These are phyloP conservation scores for Euschistus heros DNA, from an alignment of 1,140 invertebrate species.

Conservation along the genomic window DNA sequence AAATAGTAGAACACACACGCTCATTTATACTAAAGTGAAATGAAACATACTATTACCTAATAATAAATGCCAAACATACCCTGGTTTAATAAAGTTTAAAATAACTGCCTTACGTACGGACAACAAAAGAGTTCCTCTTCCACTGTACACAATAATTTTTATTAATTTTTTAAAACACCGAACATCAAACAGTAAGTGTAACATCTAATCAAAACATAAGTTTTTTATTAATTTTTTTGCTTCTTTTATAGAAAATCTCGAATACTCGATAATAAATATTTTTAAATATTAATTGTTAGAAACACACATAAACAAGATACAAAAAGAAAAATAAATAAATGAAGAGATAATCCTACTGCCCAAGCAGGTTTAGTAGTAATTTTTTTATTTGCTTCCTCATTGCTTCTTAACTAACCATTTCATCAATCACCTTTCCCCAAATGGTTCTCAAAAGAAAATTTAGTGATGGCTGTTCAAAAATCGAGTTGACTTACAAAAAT, in stretches of 20 bases:
- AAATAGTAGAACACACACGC: too few relatives aligned
- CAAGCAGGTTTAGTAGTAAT: conserved; percentile 7
- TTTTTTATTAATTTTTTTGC: conserved; percentile 19
- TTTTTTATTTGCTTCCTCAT: not conserved
- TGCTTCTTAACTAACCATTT: too few relatives aligned
- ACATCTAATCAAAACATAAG: conserved; percentile 16
- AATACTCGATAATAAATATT: not conserved
- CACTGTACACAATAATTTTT: conserved; percentile 18
- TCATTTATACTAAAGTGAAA: too few relatives aligned
- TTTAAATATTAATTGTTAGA: not conserved
- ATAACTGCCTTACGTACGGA: too few relatives aligned
- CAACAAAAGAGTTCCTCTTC: conserved; percentile 26
- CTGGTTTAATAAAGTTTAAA: too few relatives aligned
- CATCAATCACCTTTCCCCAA: too few relatives aligned
- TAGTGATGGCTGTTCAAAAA: too few relatives aligned
- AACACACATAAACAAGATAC: conserved; percentile 17
- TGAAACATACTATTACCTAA: too few relatives aligned
- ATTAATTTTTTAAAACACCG: conserved; percentile 17
- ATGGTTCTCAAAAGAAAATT: too few relatives aligned
- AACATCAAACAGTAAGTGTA: conserved; percentile 22
- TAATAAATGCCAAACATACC: too few relatives aligned
- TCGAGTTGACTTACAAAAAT: too few relatives aligned
- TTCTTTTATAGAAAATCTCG: conserved; percentile 16
- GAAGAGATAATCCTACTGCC: conserved; percentile 5
- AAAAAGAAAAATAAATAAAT: conserved; percentile 9